Evolutionary conservation across 2,113 vertebrate genomes (phyloP).

Genomic region (Hyaena hyaena): DNA sequence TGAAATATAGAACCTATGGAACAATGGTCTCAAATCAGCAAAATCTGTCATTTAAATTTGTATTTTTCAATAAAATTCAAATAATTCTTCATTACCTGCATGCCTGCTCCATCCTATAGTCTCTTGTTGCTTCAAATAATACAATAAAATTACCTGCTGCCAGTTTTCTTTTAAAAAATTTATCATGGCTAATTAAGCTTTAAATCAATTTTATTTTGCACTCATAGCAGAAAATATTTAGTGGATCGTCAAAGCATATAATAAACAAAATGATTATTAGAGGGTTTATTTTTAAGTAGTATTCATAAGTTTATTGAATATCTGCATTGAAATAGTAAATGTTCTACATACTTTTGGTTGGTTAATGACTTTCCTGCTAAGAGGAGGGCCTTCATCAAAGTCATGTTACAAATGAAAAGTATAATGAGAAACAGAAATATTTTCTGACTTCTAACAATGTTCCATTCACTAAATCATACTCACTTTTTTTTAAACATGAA

Average conservation of each 20-base stretch:
- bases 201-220: slow-evolving; percentile 46
- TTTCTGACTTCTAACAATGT: slow-evolving; percentile 60
- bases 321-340: slow-evolving; percentile 55
- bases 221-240: slow-evolving; percentile 30
- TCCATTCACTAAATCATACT: slow-evolving; percentile 61
- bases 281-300: slow-evolving; percentile 54
- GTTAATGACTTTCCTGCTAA: slow-evolving; percentile 53
- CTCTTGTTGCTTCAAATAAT: slow-evolving; percentile 38
- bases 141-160: slow-evolving; percentile 37
- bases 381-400: slow-evolving; percentile 52
- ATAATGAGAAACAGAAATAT: slow-evolving; percentile 67
- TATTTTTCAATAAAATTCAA: slow-evolving; percentile 36
- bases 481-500: slow-evolving; percentile 64
- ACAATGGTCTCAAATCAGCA: neutral
- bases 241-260: neutral
- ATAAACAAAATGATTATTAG: slow-evolving; percentile 34
- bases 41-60: slow-evolving; percentile 27
- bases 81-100: neutral
- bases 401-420: slow-evolving; percentile 54
- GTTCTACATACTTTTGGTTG: slow-evolving; percentile 30
- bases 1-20: neutral
- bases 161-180: neutral
- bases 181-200: neutral
- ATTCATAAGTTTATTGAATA: slow-evolving; percentile 40
- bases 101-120: neutral